Evolutionary conservation across 2,797 vertebrate species (phyloP), one percentile per base, ranked within the genome.

Genomic region (Amblyopsis hoosieri): DNA sequence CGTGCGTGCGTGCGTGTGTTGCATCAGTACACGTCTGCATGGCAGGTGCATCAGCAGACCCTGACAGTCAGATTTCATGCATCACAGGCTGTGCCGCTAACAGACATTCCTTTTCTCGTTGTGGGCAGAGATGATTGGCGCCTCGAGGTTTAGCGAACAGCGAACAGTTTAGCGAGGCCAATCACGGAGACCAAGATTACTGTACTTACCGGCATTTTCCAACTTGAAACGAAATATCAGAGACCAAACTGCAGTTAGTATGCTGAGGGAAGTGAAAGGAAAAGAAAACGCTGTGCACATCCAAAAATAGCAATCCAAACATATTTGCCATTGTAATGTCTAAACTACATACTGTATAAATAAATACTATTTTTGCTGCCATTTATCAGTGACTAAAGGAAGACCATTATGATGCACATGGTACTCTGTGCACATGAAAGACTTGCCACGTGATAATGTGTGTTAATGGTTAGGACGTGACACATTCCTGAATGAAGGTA

Each of bases 61-160:
- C 79, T 85, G 83, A 84, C 85, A 83, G 79, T 80, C 79, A 86
- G 82, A 88, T 91, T 90, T 90, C 82, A 88, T 84, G 87, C 84
- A 80, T 83, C 75, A 67, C 69, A 65, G 80, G 70, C 72, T 56
- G 19, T 57, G 74, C 63, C 60, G 42, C 72, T 67, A 81, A 76
- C 69, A 74, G 58, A 75, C 64, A 57, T 23, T 68, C 66, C 71
- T 63, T 48, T 49, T 75, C 67, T 78, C 7, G 13, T 56, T 79
- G 74, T 13, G 49, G 19, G 69, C 45, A 1, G 62, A 70, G 60
- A 76, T 78, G 79, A 82, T 75, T 82, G 84, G 76, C 66, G 74
- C 55, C 51, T 76, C 45, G 10, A 53, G 66, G 67, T 81, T 75
- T 75, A 61, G 61, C 64, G 54, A 74, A 82, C 55, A 23, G 19